Conservation (phyloP, 2,888 invertebrate genomes). For the Zeuzera pyrina region DNA sequence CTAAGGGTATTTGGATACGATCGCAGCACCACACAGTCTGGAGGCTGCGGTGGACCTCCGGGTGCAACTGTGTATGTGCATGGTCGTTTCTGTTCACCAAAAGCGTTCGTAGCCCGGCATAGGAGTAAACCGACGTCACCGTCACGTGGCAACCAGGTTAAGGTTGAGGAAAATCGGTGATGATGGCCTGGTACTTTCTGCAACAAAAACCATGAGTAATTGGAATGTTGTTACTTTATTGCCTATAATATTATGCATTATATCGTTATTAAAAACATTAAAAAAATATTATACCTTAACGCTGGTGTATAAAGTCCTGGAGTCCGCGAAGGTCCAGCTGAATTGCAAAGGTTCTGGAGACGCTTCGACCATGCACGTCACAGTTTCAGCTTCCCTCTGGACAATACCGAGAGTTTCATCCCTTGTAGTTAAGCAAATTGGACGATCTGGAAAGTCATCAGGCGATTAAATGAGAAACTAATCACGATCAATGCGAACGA, state of each 20-base stretch:
- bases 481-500: no score
- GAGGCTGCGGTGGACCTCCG: conserved; percentile 37
- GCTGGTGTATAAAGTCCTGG: conserved; percentile 39
- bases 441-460: conserved; percentile 33
- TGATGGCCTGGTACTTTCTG: conserved; percentile 38
- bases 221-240: no score
- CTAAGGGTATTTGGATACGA: conserved; percentile 26
- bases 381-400: conserved; percentile 30
- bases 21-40: conserved; percentile 31
- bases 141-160: conserved; percentile 40
- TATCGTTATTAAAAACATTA: no score
- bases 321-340: conserved; percentile 50
- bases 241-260: no score
- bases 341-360: conserved; percentile 46
- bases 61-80: conserved; percentile 33
- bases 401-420: conserved; percentile 35
- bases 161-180: conserved; percentile 37
- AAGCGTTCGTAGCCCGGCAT: conserved; percentile 44
- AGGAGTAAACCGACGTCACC: conserved; percentile 37
- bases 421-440: conserved; percentile 30
- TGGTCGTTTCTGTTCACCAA: conserved; percentile 45
- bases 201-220: no score
- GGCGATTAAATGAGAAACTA: no score
- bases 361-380: conserved; percentile 42
- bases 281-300: conserved; percentile 39